Base-by-base conservation (phyloP, 2,797 vertebrate genomes). In the Spea hammondii region DNA sequence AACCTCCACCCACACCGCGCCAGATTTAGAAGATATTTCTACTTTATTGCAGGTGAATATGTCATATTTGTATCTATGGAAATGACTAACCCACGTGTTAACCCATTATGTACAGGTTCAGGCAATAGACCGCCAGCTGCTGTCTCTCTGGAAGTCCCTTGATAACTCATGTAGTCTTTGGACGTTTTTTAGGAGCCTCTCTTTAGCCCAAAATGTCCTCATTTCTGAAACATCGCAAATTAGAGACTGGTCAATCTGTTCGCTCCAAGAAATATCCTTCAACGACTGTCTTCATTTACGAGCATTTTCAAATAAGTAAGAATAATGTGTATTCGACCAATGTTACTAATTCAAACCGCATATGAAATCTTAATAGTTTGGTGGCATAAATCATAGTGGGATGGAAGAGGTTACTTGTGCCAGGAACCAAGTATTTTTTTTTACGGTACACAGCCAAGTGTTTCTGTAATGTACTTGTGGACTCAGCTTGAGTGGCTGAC, bases 401-500 rank as follows among this genome's bases (percentile, higher is more conserved):
- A 47, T 4, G 5, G 5, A 67, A 14, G 44, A 47, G 57, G 45
- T 55, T 46, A 12, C 49, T 77, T 49, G 53, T 49, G 14, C 67
- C n/a, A 48, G 48, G 50, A 62, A 12, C 65, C 54, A 45, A 48
- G 17, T 62, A 78, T 49, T 3, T 32, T 3, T 32, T 14, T 50
- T 48, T 32, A 72, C 14, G 59, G 8, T 17, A 32, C 17, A 5
- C 6, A 66, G 62, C 11, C 59, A 17, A 70, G 51, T 9, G 44
- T 47, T 13, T 64, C 76, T 17, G 65, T 55, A 51, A 67, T 59
- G 72, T 50, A 48, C n/a, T 13, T 4, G 5, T 12, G 49, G 8
- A 72, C 44, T 51, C 70, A 72, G n/a, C 55, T 46, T 77, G 66
- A 72, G 51, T 32, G 72, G 59, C 55, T 73, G 53, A 65, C 70